phyloP scores from a whole-genome alignment of 2,888 invertebrate species.

The Pegoplata infirma region DNA sequence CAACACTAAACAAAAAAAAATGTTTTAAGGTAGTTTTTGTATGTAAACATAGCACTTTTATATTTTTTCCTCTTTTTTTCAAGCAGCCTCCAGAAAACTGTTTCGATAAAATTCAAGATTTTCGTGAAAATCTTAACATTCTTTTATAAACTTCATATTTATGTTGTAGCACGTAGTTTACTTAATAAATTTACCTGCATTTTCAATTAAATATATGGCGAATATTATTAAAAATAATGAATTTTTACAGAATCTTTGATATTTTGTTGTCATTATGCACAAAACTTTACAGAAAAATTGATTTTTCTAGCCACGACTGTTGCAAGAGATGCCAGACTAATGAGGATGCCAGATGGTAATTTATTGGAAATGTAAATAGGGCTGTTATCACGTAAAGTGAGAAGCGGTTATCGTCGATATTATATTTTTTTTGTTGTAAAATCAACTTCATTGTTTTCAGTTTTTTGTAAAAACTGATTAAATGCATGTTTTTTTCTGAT shows the following conservation, averaged over 20 bases:
- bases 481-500: too few species aligned
- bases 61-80: neutral
- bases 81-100: neutral
- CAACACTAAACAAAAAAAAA: neutral
- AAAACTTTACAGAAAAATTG: conserved; percentile 14
- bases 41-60: neutral
- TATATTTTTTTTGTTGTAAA: too few species aligned
- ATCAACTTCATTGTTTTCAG: too few species aligned
- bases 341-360: too few species aligned
- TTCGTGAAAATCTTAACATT: neutral
- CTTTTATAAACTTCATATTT: neutral
- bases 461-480: too few species aligned
- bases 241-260: conserved; percentile 17
- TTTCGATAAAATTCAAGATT: neutral
- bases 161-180: neutral
- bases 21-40: too few species aligned
- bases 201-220: conserved; percentile 66
- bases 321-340: neutral
- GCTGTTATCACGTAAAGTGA: too few species aligned
- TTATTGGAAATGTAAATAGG: too few species aligned
- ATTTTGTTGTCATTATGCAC: conserved; percentile 38
- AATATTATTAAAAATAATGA: conserved; percentile 66
- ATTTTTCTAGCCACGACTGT: conserved; percentile 5
- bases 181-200: conserved; percentile 65
- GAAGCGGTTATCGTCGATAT: too few species aligned